Evolutionary conservation across 37 sponge, comb jelly and placozoan genomes (phyloP), one percentile per base, ranked within the genome.

Genomic region (Ianthella basta): DNA sequence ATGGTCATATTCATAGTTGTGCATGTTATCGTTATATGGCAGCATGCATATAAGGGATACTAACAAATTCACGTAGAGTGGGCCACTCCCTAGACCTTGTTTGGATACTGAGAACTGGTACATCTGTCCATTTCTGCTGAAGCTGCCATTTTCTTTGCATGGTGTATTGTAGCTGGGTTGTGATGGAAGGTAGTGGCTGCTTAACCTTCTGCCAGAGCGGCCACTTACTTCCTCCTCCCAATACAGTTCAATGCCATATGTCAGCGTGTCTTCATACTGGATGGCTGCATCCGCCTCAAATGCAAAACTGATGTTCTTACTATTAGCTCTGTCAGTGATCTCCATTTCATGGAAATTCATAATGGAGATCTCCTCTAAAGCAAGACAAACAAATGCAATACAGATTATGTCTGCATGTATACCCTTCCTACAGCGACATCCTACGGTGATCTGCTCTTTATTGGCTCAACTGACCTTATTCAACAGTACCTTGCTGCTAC

Each of bases 41-140:
- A n/a, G n/a, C n/a, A n/a, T 69, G 6, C 70, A 69, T 1, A 32
- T 33, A 35, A 69, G 70, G 35, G 70, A 69, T 16, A 69, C 70
- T 2, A 33, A 69, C 18, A 69, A 6, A 35, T 69, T 30, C 2
- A 69, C 70, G 6, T n/a, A 34, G 1, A 69, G 70, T 30, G 70
- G 70, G 27, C 70, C 70, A 69, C 70, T 69, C 32, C 70, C 70
- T 35, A 69, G 70, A 4, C 32, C 25, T 1, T 30, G 1, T 33
- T 69, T 69, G 34, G 70, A 69, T 33, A 69, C 70, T 69, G 70
- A 69, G 34, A 69, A 69, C 18, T 30, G 27, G 70, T 69, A 30
- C 1, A 4, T 69, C 29, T 35, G 29, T 18, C 70, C 70, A 30
- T 30, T 35, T 18, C 35, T 69, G 1, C 35, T 69, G 6, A 69